Conservation (phyloP, 2,113 vertebrate species). For the Ammodytes marinus region DNA sequence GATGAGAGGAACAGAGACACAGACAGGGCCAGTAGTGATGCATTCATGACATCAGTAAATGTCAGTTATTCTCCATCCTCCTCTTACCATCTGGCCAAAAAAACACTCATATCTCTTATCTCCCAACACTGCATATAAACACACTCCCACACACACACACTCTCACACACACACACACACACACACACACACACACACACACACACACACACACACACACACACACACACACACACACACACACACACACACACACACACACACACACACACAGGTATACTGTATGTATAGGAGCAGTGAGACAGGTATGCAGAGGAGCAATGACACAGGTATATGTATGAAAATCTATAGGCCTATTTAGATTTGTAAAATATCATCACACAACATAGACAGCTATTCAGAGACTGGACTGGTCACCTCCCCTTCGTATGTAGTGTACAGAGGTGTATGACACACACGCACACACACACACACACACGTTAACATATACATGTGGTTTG, state of each 20-base stretch:
- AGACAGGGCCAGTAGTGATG: conserved; percentile 1
- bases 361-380: conserved; percentile 12
- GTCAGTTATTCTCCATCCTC: conserved; percentile 47
- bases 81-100: conserved; percentile 46
- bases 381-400: conserved; percentile 27
- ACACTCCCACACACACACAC: background rate
- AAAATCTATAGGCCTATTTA: background rate
- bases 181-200: background rate
- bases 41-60: conserved; percentile 31
- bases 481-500: background rate
- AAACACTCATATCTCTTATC: background rate
- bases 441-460: background rate
- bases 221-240: too few species aligned
- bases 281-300: background rate
- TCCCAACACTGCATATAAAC: background rate
- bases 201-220: background rate
- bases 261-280: too few species aligned
- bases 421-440: conserved; percentile 37
- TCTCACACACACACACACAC: background rate
- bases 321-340: background rate
- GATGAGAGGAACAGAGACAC: background rate
- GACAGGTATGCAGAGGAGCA: background rate
- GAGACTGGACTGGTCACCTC: conserved; percentile 20
- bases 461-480: conserved; percentile 4
- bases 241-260: too few species aligned